Percentiles rank a stretch among this genome's conserved stretches.
Conservation (phyloP, 1,140 invertebrate species). For the Drosophila tsacasi region DNA sequence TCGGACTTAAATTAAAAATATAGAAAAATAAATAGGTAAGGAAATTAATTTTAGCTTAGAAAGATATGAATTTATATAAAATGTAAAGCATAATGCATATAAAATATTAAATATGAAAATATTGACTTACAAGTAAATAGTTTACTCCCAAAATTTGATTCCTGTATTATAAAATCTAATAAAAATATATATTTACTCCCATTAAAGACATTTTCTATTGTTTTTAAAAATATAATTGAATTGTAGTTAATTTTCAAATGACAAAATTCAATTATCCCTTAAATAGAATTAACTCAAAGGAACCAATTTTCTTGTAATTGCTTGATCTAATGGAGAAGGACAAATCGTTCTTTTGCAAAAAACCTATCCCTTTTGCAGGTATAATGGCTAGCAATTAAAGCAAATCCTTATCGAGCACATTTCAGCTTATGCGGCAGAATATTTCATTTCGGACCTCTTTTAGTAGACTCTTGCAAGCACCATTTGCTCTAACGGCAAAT, state of each 20-base stretch:
- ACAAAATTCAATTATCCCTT: neutral
- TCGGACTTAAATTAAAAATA: slow-evolving; percentile 13
- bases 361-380: slow-evolving; percentile 9
- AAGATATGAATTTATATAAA: neutral
- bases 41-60: neutral
- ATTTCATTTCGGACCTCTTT: slow-evolving; percentile 30
- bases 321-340: neutral
- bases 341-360: neutral
- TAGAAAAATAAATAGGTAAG: neutral
- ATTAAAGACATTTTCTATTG: neutral
- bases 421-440: slow-evolving; percentile 46
- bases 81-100: neutral
- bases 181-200: neutral
- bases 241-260: neutral
- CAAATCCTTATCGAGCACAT: slow-evolving; percentile 37
- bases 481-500: slow-evolving; percentile 69
- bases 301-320: slow-evolving; percentile 12
- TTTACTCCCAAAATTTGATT: neutral
- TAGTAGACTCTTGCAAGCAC: slow-evolving; percentile 18
- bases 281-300: neutral
- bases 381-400: slow-evolving; percentile 47
- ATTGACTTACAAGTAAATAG: neutral
- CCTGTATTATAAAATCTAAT: neutral
- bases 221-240: neutral
- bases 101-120: neutral